These are phyloP conservation scores for Dasypus novemcinctus DNA, from an alignment of 2,113 vertebrate genomes.

Conservation along the genomic window DNA sequence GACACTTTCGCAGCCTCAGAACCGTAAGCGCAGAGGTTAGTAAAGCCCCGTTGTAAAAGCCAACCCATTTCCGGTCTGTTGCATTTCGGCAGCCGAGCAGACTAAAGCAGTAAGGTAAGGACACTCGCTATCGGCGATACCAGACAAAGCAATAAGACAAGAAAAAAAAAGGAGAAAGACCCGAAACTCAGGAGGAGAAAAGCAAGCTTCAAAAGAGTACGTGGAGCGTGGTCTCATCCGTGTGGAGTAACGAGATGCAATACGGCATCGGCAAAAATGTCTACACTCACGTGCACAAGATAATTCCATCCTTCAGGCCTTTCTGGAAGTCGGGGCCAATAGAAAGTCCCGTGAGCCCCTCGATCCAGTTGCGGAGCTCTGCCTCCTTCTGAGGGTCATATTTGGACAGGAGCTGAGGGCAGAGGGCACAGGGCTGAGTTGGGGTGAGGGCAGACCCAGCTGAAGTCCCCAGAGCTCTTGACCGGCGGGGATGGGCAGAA, in stretches of 20 bases:
- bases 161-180: neutral
- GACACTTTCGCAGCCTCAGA: too few relatives aligned
- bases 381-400: slow-evolving; percentile 94
- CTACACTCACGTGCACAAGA: slow-evolving; percentile 93
- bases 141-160: neutral
- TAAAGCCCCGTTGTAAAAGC: too few relatives aligned
- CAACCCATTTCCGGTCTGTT: too few relatives aligned
- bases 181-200: rapidly evolving
- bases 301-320: slow-evolving; percentile 91
- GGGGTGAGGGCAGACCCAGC: neutral
- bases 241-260: too few relatives aligned
- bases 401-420: slow-evolving; percentile 91
- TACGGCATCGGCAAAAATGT: rapidly evolving
- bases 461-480: rapidly evolving
- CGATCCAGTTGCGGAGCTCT: slow-evolving; percentile 93
- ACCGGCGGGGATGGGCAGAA: rapidly evolving
- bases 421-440: rapidly evolving
- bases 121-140: rapidly evolving
- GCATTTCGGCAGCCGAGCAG: too few relatives aligned
- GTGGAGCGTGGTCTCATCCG: rapidly evolving
- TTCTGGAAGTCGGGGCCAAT: slow-evolving; percentile 95
- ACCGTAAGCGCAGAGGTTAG: too few relatives aligned
- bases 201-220: neutral
- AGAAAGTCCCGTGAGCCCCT: slow-evolving; percentile 86
- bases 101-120: too few relatives aligned